Conservation (phyloP, 2,797 vertebrate genomes). For the Chrosomus eos region DNA sequence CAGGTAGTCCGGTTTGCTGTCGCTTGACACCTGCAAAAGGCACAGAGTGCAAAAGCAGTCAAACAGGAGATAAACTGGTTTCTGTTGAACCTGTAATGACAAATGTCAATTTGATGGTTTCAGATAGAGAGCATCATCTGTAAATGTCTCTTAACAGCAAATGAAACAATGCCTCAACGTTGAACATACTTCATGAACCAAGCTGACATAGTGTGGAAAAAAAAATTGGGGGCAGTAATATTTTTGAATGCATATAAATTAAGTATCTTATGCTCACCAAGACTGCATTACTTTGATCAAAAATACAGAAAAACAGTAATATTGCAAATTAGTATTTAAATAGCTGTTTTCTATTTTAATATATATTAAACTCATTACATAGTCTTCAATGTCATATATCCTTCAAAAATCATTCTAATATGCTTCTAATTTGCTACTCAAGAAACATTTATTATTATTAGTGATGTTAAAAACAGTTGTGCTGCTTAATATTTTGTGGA, state of each 20-base stretch:
- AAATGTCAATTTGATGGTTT: slow-evolving; percentile 3
- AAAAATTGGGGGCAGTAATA: neutral
- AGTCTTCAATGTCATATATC: too few species aligned
- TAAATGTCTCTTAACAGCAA: neutral
- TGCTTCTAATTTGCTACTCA: neutral
- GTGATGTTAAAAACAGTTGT: neutral
- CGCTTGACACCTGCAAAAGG: neutral
- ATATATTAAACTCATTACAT: too few species aligned
- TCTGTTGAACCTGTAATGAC: neutral
- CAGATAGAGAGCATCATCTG: neutral
- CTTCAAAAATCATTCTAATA: too few species aligned
- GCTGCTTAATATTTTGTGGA: neutral
- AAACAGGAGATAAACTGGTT: slow-evolving; percentile 39
- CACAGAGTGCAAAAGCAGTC: slow-evolving; percentile 1
- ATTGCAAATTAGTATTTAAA: neutral
- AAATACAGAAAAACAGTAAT: neutral
- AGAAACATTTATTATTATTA: neutral
- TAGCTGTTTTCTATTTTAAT: too few species aligned
- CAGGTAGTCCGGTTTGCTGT: neutral
- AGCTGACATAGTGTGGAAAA: too few species aligned
- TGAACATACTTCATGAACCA: neutral
- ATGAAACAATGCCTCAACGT: neutral
- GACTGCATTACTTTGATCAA: neutral
- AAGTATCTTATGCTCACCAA: neutral
- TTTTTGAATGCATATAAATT: neutral